These are phyloP conservation scores for Pangasianodon gigas DNA, from an alignment of 2,113 vertebrate genomes.

Conservation along the genomic window DNA sequence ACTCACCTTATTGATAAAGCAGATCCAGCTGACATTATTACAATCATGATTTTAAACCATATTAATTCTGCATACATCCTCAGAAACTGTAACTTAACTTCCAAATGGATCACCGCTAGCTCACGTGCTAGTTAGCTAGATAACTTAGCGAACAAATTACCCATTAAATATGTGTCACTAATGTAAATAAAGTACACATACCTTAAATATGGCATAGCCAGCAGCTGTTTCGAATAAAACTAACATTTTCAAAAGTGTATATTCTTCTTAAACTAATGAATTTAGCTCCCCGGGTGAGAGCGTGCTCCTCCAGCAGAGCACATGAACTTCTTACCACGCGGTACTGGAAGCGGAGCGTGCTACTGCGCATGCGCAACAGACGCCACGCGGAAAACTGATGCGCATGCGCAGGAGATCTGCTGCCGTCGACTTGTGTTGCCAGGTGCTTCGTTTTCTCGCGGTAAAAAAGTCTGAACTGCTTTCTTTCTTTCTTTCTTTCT, in stretches of 20 bases:
- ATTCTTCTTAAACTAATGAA: neutral
- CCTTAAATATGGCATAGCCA: conserved; percentile 77
- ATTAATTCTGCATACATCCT: neutral
- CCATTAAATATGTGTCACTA: neutral
- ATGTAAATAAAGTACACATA: conserved; percentile 49
- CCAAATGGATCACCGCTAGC: neutral
- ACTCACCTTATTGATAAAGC: neutral
- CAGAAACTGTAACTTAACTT: neutral
- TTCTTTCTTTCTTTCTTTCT: neutral
- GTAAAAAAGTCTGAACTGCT: neutral
- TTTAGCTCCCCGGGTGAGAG: conserved; percentile 5
- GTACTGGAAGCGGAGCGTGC: neutral
- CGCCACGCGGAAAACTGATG: neutral
- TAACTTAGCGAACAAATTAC: no score
- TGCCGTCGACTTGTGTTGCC: neutral
- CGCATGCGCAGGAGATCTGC: neutral
- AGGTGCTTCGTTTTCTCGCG: neutral
- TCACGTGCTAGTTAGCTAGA: conserved; percentile 4
- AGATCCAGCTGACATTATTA: neutral
- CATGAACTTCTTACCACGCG: conserved; percentile 46
- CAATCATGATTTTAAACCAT: neutral
- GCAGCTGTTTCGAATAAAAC: conserved; percentile 77
- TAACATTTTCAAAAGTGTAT: conserved; percentile 62
- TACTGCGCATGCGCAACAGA: conserved; percentile 38
- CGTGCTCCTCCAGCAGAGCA: neutral